These are phyloP conservation scores for Micromussa lordhowensis DNA, from an alignment of 92 coral and sea anemone species.

Conservation along the genomic window DNA sequence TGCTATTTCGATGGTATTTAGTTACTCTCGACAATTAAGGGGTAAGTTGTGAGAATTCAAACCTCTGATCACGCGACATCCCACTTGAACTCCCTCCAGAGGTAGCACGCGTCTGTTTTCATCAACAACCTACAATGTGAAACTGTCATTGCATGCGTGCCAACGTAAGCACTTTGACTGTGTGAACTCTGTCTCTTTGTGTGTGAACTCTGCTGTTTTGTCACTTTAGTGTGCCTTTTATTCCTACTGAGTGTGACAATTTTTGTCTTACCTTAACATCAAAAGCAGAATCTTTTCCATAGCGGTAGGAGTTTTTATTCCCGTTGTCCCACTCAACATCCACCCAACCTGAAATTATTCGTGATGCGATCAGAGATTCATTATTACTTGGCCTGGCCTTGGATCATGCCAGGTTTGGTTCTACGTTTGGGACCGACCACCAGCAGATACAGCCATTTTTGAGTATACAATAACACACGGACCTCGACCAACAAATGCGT, in stretches of 20 bases:
- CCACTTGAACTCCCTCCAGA: conserved; percentile 71
- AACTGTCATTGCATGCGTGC: not conserved
- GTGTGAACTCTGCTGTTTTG: too few species aligned
- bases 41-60: not conserved
- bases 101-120: conserved; percentile 72
- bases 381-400: too few species aligned
- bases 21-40: not conserved
- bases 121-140: conserved; percentile 52
- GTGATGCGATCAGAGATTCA: not conserved
- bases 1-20: too few species aligned
- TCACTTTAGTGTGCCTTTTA: too few species aligned
- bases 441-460: too few species aligned
- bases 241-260: not conserved
- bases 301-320: conserved; percentile 71
- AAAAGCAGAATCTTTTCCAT: conserved; percentile 73
- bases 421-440: too few species aligned
- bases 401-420: too few species aligned
- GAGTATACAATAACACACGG: too few species aligned
- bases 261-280: conserved; percentile 60
- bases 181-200: too few species aligned
- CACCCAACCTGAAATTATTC: conserved; percentile 66
- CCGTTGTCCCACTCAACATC: conserved; percentile 75
- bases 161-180: too few species aligned
- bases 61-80: conserved; percentile 81
- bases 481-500: too few species aligned